Evolutionary conservation across 92 coral and sea anemone genomes (phyloP).

Genomic region (Metridium senile): DNA sequence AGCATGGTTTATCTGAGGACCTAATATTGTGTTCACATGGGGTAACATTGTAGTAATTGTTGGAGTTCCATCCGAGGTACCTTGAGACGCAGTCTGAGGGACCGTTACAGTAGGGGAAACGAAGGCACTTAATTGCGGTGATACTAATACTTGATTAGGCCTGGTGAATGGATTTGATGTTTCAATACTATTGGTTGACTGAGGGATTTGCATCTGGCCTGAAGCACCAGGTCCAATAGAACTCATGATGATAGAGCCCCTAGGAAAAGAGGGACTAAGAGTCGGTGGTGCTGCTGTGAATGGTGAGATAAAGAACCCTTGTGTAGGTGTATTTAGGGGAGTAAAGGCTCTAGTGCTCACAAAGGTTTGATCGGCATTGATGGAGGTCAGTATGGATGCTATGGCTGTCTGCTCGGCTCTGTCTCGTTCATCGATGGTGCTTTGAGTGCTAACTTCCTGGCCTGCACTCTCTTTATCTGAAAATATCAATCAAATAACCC

Average conservation of each 20-base stretch:
- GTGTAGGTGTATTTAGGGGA: constrained; percentile 68
- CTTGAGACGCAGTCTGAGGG: constrained; percentile 8
- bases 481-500: neutral
- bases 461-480: constrained; percentile 4
- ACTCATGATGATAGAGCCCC: constrained; percentile 35
- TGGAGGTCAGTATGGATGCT: constrained; percentile 33
- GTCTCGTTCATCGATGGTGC: neutral
- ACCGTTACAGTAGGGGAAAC: constrained; percentile 2
- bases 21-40: constrained; percentile 62
- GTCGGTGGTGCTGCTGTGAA: constrained; percentile 45
- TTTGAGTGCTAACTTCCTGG: constrained; percentile 8
- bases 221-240: neutral
- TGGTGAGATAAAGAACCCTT: constrained; percentile 57
- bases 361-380: constrained; percentile 12
- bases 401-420: constrained; percentile 30
- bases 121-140: constrained; percentile 23
- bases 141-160: constrained; percentile 18
- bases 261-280: constrained; percentile 1
- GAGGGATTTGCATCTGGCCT: constrained; percentile 15
- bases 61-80: neutral
- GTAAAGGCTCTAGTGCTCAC: constrained; percentile 38
- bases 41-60: constrained; percentile 30
- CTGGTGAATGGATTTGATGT: neutral
- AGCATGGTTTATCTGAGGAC: constrained; percentile 24
- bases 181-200: neutral